phyloP scores from a whole-genome alignment of 1,140 invertebrate genomes.

The honey bee (Apis mellifera) region DNA sequence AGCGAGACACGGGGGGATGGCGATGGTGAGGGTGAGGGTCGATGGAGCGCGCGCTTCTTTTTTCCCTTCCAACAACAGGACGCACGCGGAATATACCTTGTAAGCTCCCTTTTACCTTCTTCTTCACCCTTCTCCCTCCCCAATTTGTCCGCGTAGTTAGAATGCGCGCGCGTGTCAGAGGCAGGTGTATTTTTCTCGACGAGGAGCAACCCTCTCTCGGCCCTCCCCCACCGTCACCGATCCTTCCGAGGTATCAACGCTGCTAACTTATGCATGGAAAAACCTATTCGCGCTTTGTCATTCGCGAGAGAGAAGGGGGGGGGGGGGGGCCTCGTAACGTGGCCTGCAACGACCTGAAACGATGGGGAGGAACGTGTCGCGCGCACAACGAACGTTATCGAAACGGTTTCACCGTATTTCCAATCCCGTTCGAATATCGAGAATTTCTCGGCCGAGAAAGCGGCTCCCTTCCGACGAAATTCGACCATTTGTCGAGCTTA shows the following conservation, averaged over 20 bases:
- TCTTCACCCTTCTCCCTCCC: background rate
- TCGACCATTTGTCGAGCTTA: background rate
- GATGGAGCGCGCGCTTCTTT: background rate
- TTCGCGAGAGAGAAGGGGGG: too few relatives aligned
- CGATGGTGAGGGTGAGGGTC: background rate
- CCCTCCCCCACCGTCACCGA: too few relatives aligned
- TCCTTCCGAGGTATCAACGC: slow-evolving; percentile 37
- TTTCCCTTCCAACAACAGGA: slow-evolving; percentile 59
- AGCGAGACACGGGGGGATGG: slow-evolving; percentile 7
- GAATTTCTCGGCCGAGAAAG: background rate
- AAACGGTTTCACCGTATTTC: too few relatives aligned
- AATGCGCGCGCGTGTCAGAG: background rate
- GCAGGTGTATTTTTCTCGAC: slow-evolving; percentile 13
- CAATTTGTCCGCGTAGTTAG: slow-evolving; percentile 18
- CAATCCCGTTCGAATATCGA: background rate
- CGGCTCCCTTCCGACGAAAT: background rate
- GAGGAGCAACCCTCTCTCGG: slow-evolving; percentile 19
- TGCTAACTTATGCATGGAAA: slow-evolving; percentile 65
- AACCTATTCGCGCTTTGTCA: slow-evolving; percentile 33
- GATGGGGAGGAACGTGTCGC: too few relatives aligned
- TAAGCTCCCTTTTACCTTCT: background rate
- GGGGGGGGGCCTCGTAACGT: slow-evolving; percentile 14
- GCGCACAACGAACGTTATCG: too few relatives aligned
- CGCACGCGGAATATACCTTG: slow-evolving; percentile 57
- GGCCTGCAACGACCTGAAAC: background rate